Evolutionary conservation across 2,113 vertebrate species (phyloP), one percentile per base, ranked within the genome.

Genomic region (Progne subis): DNA sequence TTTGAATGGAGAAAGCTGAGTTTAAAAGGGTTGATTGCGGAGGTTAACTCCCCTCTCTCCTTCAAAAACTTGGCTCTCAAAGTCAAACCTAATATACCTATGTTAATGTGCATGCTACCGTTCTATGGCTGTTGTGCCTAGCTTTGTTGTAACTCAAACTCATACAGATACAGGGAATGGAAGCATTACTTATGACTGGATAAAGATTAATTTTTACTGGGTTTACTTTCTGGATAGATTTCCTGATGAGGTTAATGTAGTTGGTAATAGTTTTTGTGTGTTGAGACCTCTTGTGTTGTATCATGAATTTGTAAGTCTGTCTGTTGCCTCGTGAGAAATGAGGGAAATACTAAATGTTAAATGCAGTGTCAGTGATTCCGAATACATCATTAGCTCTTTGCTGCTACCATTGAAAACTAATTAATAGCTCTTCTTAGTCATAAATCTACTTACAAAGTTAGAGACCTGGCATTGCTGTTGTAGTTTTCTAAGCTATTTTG

Each of bases 401-500:
- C 47, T 76, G 21, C 82, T 93, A 52, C 46, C 24, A 47, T 39
- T 92, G 55, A 95, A 88, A 95, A 82, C 55, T 72, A 69, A 82
- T 91, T 86, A 83, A 65, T 88, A 70, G 55, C 2, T 80, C 32
- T 72, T 53, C 72, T 69, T 82, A 74, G 44, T 82, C 60, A 43
- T 81, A 88, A 86, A 71, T 90, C 64, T 75, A 1, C 85, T 86
- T 92, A 50, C 0, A 50, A 87, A 91, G 49, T 52, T 81, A 75
- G 57, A 89, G 53, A 31, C 25, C 41, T 68, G 55, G 29, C 50
- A 71, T n/a, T 29, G 31, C 44, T 89, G 11, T 31, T 77, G 44
- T 56, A 29, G 23, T 82, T 93, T 79, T 68, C 72, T 80, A 57
- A 95, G 50, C 64, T 80, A 3, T 83, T 81, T 86, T 90, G 25